A percentile compares a stretch with the other conserved stretches of the same genome.
Conservation (phyloP, 2,888 invertebrate genomes). For the Amiota communis region DNA sequence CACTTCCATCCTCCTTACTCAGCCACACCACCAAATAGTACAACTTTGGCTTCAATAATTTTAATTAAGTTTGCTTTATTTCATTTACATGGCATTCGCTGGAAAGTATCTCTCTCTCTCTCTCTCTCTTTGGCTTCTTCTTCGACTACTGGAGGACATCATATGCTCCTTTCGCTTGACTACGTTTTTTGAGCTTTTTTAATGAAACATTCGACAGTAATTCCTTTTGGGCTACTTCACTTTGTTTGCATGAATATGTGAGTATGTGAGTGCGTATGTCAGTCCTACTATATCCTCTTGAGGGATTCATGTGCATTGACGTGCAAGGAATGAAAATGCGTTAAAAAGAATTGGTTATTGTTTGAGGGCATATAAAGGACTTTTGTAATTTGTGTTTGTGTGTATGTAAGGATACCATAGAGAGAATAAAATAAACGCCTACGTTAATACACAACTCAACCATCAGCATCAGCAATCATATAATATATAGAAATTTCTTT, state of each 20-base stretch:
- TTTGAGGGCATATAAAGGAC: neutral
- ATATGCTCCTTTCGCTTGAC: too few relatives aligned
- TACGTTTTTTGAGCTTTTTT: constrained; percentile 15
- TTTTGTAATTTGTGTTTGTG: neutral
- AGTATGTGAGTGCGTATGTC: neutral
- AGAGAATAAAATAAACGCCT: too few relatives aligned
- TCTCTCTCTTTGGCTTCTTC: too few relatives aligned
- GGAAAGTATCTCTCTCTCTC: too few relatives aligned
- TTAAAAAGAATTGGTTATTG: constrained; percentile 17
- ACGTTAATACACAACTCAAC: too few relatives aligned
- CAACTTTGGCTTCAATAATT: constrained; percentile 21
- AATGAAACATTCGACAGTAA: constrained; percentile 25
- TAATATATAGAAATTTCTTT: too few relatives aligned
- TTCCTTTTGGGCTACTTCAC: constrained; percentile 22
- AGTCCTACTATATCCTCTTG: neutral
- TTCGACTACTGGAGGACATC: too few relatives aligned
- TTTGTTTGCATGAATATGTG: too few relatives aligned
- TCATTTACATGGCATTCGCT: constrained; percentile 13
- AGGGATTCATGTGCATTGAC: constrained; percentile 8
- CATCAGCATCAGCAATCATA: too few relatives aligned
- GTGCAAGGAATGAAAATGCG: constrained; percentile 2
- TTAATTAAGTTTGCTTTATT: constrained; percentile 30
- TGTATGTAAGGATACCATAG: too few relatives aligned
- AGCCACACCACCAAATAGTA: neutral
- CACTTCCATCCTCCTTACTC: neutral